These are phyloP conservation scores for Ectemnius cavifrons DNA, from an alignment of 2,888 invertebrate species.

Conservation along the genomic window DNA sequence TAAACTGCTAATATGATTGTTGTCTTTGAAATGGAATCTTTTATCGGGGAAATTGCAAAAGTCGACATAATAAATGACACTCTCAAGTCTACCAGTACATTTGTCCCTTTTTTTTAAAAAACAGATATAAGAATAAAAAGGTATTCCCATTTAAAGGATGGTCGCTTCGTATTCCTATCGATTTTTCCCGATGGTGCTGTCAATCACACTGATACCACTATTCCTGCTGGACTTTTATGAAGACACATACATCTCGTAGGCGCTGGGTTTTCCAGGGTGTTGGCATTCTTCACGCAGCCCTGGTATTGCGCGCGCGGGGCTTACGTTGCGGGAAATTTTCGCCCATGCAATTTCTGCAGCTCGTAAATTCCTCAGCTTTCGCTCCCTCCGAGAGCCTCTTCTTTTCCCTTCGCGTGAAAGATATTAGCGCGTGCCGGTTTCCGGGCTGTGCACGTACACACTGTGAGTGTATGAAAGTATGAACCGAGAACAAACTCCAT, in stretches of 20 bases:
- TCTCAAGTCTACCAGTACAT: no score
- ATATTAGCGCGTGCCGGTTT: neutral
- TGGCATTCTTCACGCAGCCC: conserved; percentile 33
- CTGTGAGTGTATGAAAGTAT: conserved; percentile 30
- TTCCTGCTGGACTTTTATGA: conserved; percentile 34
- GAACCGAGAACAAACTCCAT: conserved; percentile 35
- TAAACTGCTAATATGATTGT: no score
- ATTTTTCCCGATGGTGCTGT: neutral
- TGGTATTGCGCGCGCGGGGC: conserved; percentile 25
- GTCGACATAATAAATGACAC: no score
- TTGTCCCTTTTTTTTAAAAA: no score
- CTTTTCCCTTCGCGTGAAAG: conserved; percentile 20
- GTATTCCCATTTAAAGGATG: no score
- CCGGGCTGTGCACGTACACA: neutral
- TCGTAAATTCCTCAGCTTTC: conserved; percentile 43
- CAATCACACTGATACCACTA: conserved; percentile 10
- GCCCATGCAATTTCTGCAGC: conserved; percentile 47
- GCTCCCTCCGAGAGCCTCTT: conserved; percentile 10
- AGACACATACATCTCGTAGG: conserved; percentile 37
- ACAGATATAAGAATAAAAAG: no score
- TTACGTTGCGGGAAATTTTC: conserved; percentile 44
- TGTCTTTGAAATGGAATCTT: no score
- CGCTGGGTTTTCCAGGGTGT: conserved; percentile 17
- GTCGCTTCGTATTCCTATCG: neutral
- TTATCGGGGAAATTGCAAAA: no score